Evolutionary conservation across 2,113 vertebrate genomes (phyloP).

Genomic region (Microcebus jonahi): DNA sequence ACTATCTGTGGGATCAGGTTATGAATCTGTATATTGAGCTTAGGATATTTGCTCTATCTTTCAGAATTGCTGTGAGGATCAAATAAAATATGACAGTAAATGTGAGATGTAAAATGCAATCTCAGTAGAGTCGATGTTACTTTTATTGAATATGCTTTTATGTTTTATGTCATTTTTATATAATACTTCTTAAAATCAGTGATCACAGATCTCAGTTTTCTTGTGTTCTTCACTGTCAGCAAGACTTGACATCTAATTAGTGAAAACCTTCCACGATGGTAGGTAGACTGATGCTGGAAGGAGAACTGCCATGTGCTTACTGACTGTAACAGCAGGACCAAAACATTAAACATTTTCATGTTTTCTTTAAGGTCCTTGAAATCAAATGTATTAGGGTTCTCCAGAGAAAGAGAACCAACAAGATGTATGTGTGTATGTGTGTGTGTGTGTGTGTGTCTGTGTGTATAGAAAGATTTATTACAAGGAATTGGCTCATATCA

Average conservation of each 20-base stretch:
- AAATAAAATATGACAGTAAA: not conserved
- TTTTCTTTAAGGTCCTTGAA: not conserved
- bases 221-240: not conserved
- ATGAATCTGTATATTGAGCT: not conserved
- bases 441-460: too few species aligned
- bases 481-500: not conserved
- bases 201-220: not conserved
- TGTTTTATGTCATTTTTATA: not conserved
- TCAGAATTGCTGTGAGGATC: not conserved
- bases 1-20: not conserved
- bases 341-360: not conserved
- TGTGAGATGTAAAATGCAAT: not conserved
- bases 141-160: not conserved
- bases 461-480: not conserved
- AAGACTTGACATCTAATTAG: not conserved
- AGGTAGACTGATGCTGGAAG: not conserved
- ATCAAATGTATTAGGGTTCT: not conserved
- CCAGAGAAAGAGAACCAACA: not conserved
- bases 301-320: not conserved
- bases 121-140: not conserved
- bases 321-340: not conserved
- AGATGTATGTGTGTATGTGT: fast-evolving
- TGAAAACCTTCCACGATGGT: not conserved
- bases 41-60: not conserved
- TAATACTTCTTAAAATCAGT: not conserved